Evolutionary conservation across 2,888 invertebrate genomes (phyloP).

Genomic region (Anoplius nigerrimus): DNA sequence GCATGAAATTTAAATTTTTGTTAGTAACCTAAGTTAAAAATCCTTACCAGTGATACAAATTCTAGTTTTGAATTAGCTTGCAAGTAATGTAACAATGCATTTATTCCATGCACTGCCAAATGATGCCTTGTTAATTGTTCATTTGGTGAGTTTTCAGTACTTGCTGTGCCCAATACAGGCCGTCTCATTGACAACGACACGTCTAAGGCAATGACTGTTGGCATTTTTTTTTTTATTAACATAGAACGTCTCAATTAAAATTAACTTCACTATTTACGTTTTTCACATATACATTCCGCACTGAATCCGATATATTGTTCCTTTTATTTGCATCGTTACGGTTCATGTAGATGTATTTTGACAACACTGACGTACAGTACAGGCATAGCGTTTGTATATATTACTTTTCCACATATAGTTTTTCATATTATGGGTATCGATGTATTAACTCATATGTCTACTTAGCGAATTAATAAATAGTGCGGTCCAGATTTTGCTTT

Average conservation of each 20-base stretch:
- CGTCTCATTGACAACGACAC: conserved; percentile 85
- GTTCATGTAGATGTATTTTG: too few species aligned
- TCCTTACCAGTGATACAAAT: conserved; percentile 83
- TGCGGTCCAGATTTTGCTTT: too few species aligned
- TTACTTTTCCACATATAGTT: too few species aligned
- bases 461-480: too few species aligned
- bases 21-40: conserved; percentile 62
- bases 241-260: background rate
- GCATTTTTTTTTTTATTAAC: conserved; percentile 77
- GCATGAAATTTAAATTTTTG: background rate
- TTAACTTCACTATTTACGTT: background rate
- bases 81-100: conserved; percentile 81
- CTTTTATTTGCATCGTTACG: too few species aligned
- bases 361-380: too few species aligned
- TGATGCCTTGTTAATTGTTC: conserved; percentile 79
- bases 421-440: too few species aligned
- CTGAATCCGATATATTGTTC: too few species aligned
- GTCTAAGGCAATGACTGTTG: conserved; percentile 84
- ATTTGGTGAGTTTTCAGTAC: conserved; percentile 66
- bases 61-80: conserved; percentile 82
- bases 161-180: conserved; percentile 77
- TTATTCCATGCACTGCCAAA: conserved; percentile 82
- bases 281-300: too few species aligned
- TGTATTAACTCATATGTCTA: too few species aligned
- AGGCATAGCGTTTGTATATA: too few species aligned